phyloP scores from a whole-genome alignment of 2,888 invertebrate species.

The Tetropium fuscum region DNA sequence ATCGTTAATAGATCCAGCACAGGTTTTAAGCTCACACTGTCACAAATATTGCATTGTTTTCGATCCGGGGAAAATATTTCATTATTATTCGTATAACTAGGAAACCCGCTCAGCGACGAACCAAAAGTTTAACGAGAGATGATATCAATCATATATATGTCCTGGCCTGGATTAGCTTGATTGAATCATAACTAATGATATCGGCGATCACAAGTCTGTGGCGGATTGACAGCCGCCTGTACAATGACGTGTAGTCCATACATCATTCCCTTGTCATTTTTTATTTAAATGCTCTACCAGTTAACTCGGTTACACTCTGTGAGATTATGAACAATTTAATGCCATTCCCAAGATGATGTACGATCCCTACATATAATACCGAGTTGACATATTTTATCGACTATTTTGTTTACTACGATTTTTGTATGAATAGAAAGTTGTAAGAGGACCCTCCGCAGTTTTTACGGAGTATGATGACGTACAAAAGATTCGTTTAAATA shows the following conservation, averaged over 20 bases:
- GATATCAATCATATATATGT: constrained; percentile 56
- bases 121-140: constrained; percentile 42
- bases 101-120: neutral
- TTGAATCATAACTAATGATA: constrained; percentile 61
- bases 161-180: constrained; percentile 53
- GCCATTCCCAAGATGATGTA: constrained; percentile 28
- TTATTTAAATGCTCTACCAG: constrained; percentile 40
- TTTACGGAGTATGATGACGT: constrained; percentile 1
- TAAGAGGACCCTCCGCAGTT: neutral
- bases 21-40: no score
- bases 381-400: constrained; percentile 26
- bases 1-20: no score
- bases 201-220: constrained; percentile 51
- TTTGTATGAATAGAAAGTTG: constrained; percentile 12
- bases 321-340: constrained; percentile 34
- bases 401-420: constrained; percentile 20
- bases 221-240: constrained; percentile 53
- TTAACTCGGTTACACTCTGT: constrained; percentile 30
- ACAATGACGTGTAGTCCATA: constrained; percentile 54
- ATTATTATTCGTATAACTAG: no score
- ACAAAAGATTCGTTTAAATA: neutral
- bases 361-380: constrained; percentile 14
- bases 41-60: no score
- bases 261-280: constrained; percentile 52
- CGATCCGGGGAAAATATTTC: no score